A percentile compares a stretch with the other conserved stretches of the same genome.
Conservation (phyloP, 1,140 invertebrate genomes). For the Macrosteles quadrilineatus region DNA sequence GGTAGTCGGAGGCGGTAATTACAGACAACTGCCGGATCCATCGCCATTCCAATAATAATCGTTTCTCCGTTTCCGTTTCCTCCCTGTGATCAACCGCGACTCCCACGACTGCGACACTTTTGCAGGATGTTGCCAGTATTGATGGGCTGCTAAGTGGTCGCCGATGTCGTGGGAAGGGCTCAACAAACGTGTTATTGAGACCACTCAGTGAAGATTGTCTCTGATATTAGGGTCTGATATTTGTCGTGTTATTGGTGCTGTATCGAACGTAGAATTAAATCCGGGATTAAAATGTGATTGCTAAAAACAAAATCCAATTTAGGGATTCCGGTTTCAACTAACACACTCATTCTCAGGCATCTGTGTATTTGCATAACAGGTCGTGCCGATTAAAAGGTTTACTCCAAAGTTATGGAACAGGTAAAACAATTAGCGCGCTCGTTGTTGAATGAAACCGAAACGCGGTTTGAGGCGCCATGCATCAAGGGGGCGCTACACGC, state of each 20-base stretch:
- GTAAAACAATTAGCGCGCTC: background rate
- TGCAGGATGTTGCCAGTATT: slow-evolving; percentile 2
- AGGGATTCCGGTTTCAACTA: too few species aligned
- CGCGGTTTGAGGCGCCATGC: slow-evolving; percentile 5
- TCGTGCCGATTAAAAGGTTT: too few species aligned
- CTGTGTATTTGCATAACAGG: too few species aligned
- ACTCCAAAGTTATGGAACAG: background rate
- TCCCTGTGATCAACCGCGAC: slow-evolving; percentile 10
- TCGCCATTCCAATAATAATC: slow-evolving; percentile 7
- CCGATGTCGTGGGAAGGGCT: background rate
- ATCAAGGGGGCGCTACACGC: background rate
- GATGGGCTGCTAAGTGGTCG: background rate
- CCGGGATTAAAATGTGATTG: too few species aligned
- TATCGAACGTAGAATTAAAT: too few species aligned
- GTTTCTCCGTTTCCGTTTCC: slow-evolving; percentile 14
- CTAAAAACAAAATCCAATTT: too few species aligned
- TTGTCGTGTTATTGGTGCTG: too few species aligned
- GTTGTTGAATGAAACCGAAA: slow-evolving; percentile 8
- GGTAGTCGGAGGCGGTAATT: background rate
- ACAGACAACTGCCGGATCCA: slow-evolving; percentile 10
- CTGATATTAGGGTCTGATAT: too few species aligned
- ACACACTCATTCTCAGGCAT: too few species aligned
- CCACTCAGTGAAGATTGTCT: too few species aligned
- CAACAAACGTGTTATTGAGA: too few species aligned
- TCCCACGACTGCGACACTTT: slow-evolving; percentile 1